Percentiles rank a stretch among this genome's conserved stretches.
These are phyloP conservation scores for Lepidurus arcticus DNA, from an alignment of 1,140 invertebrate species.

Conservation along the genomic window DNA sequence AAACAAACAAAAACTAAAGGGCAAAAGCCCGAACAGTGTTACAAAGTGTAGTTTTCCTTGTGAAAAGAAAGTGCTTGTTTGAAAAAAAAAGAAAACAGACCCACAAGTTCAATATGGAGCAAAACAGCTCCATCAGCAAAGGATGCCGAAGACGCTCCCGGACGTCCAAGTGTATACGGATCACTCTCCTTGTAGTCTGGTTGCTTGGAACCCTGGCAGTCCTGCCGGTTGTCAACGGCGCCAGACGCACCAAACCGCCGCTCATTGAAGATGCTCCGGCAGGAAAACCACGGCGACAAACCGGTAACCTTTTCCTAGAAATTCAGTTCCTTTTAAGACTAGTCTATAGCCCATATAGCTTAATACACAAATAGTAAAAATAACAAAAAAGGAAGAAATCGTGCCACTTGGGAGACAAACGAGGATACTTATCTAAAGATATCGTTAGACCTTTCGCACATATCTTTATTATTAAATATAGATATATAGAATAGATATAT, in stretches of 20 bases:
- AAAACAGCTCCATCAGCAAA: not conserved
- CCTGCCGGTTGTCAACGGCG: constrained; percentile 16
- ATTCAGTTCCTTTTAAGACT: not conserved
- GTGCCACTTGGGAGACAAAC: not conserved
- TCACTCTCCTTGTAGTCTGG: not conserved
- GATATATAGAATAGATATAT: no score
- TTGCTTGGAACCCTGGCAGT: not conserved
- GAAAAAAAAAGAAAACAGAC: not conserved
- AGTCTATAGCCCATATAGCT: no score
- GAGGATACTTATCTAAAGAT: not conserved
- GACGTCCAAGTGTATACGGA: not conserved
- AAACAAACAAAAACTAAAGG: not conserved
- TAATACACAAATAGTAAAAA: no score
- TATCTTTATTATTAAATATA: not conserved
- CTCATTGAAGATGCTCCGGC: constrained; percentile 12
- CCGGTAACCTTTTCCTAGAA: not conserved
- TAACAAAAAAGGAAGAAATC: not conserved
- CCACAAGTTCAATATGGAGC: not conserved
- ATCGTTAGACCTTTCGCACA: not conserved
- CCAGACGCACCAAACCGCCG: constrained; percentile 1
- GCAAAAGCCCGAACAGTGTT: not conserved
- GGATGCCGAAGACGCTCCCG: not conserved
- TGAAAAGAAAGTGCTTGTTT: not conserved
- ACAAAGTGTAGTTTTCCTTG: not conserved
- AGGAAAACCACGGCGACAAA: constrained; percentile 9